These are phyloP conservation scores for Galaxias olidus DNA, from an alignment of 2,797 vertebrate species.

Conservation along the genomic window DNA sequence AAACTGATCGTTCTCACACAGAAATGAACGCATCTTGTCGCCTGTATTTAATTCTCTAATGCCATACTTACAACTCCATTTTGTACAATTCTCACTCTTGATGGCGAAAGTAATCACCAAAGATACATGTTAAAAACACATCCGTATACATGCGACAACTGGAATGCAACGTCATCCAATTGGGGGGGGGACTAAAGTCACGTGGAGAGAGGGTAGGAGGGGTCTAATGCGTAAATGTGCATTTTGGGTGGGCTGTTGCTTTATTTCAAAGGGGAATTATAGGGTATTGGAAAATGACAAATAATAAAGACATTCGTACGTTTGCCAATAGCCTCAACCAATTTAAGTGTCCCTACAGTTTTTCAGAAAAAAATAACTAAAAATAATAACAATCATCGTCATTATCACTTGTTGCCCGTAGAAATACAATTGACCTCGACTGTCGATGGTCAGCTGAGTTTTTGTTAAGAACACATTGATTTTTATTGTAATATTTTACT, in stretches of 20 bases:
- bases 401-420: too few relatives aligned
- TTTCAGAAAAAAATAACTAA: too few relatives aligned
- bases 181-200: constrained; percentile 21
- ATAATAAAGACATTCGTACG: too few relatives aligned
- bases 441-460: too few relatives aligned
- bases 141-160: constrained; percentile 60
- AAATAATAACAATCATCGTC: too few relatives aligned
- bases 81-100: constrained; percentile 21
- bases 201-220: constrained; percentile 15
- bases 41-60: background rate
- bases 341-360: too few relatives aligned
- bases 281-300: too few relatives aligned
- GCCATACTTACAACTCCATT: constrained; percentile 72
- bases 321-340: too few relatives aligned
- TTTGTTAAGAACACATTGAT: too few relatives aligned
- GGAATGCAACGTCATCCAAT: constrained; percentile 46
- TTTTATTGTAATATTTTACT: too few relatives aligned
- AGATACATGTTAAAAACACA: constrained; percentile 37
- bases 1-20: background rate
- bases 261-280: background rate
- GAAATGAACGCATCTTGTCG: too few relatives aligned
- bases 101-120: constrained; percentile 24
- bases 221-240: background rate
- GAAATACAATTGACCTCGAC: too few relatives aligned
- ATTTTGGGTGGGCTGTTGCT: background rate